Base-by-base conservation (phyloP, 1,140 invertebrate genomes). In the Zaprionus ornatus region DNA sequence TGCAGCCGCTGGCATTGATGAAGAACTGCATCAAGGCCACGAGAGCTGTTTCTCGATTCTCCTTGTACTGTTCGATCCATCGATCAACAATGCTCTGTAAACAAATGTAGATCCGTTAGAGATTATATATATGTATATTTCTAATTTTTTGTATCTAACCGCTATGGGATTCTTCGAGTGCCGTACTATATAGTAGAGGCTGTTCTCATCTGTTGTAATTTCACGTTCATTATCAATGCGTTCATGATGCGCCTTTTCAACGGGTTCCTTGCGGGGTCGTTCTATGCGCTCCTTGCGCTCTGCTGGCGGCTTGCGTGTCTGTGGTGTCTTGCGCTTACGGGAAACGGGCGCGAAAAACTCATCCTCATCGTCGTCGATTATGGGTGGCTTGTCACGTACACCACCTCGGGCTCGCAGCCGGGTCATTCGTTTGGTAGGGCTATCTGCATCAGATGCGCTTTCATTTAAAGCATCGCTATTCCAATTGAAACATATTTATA, bases 1-100 rank as follows among this genome's bases (percentile, higher is more conserved):
- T 98, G 93, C 99, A 99, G 0, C 99, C 99, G 63, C 98, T 98
- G 21, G 97, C 97, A 92, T 98, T 98, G 52, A 99, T 98, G 82
- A 99, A 99, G 93, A 99, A 99, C 93, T 99, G 99, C 96, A 99
- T 99, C 37, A 99, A 93, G 80, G 98, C 96, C 3, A 99, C 95
- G 4, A 99, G 93, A 0, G 98, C 99, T 64, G 95, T 95, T 92
- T 99, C 98, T 32, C 97, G 94, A 91, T 98, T 97, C 63, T 94
- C 94, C 93, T 99, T 99, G 92, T 99, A 99, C 48, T 97, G 96
- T 91, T 99, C 98, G 90, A 99, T 99, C 99, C 99, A 99, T 85
- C 99, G 98, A 94, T 99, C 99, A 13, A 99, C 98, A 70, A 99
- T 96, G 91, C 95, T 96, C 95, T 98, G 82, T 0, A 60, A 17